Conservation (phyloP, 2,888 invertebrate genomes). For the Epicampocera succincta region DNA sequence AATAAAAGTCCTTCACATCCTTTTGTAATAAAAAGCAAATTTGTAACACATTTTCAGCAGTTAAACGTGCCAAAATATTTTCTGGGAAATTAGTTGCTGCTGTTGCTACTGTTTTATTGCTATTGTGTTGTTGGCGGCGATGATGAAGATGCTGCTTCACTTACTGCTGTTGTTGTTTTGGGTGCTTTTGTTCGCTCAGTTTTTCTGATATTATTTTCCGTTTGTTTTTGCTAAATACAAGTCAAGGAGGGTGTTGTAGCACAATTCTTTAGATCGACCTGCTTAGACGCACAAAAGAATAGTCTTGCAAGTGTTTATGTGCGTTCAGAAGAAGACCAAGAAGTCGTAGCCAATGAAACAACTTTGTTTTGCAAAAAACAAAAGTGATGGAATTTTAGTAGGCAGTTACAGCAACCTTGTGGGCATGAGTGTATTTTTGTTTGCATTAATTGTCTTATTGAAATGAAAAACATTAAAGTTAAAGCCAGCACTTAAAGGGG, state of each 20-base stretch:
- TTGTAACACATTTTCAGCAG: constrained; percentile 68
- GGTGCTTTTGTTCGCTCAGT: too few relatives aligned
- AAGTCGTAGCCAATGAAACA: constrained; percentile 18
- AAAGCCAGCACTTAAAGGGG: too few relatives aligned
- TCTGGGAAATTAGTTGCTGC: constrained; percentile 68
- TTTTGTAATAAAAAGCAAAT: constrained; percentile 72
- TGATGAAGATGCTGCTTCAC: constrained; percentile 18
- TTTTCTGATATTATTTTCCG: too few relatives aligned
- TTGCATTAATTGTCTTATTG: constrained; percentile 1
- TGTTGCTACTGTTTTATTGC: constrained; percentile 29
- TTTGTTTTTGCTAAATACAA: constrained; percentile 24
- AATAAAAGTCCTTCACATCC: constrained; percentile 69
- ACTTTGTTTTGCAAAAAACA: constrained; percentile 41
- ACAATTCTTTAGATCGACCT: constrained; percentile 54
- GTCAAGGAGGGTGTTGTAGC: constrained; percentile 37
- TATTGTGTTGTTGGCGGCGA: constrained; percentile 35
- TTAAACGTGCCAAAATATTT: constrained; percentile 69
- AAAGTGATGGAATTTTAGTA: constrained; percentile 65
- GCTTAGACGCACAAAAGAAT: constrained; percentile 59
- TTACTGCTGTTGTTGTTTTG: background rate
- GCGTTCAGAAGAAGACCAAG: constrained; percentile 8
- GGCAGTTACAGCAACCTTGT: background rate
- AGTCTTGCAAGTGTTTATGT: constrained; percentile 16
- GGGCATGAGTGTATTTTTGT: background rate
- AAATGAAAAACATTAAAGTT: too few relatives aligned